Base-by-base conservation (phyloP, 2,797 vertebrate genomes). In the Kryptolebias ocellatus region DNA sequence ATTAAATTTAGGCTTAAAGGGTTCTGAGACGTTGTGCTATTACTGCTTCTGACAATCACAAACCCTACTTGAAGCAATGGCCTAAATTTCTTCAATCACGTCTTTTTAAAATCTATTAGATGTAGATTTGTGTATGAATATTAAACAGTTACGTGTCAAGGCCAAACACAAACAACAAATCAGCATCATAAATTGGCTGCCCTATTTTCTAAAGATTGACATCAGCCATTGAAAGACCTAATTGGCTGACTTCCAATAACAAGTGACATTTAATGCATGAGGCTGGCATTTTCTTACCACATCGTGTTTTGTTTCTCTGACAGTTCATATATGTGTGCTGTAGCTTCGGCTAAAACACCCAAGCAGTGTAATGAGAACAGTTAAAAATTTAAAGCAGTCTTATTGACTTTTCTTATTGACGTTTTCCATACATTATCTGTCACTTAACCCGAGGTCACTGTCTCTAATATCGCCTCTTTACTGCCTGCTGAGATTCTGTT, bases 351-450 rank as follows among this genome's bases (percentile, higher is more conserved):
- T 34, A 37, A 24, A 61, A 51, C 58, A 60, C 28, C 47, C 4
- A 5, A 60, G 17, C n/a, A 37, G 12, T 1, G 12, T 37, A 7
- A 34, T 37, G 29, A 9, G 4, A 45, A 16, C 39, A 20, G 47
- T 29, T 63, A 7, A 17, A 28, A 12, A n/a, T 44, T 12, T 44
- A n/a, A 47, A 29, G 11, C 10, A 53, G 16, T 8, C 5, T 52
- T 53, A 51, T 51, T 61, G 31, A 60, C 6, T 50, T 50, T 50
- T 50, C 18, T 50, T 50, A 50, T 50, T 24, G 49, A 50, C 28
- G 44, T 24, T 54, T 64, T 49, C 37, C 31, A 29, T 11, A 46
- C n/a, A 10, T 66, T 42, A 28, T 42, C 16, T n/a, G 15, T 39
- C 15, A 39, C 27, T 47, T 47, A 5, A 46, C 28, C 44, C n/a